These are phyloP conservation scores for Pollenia amentaria DNA, from an alignment of 2,888 invertebrate species.

Conservation along the genomic window DNA sequence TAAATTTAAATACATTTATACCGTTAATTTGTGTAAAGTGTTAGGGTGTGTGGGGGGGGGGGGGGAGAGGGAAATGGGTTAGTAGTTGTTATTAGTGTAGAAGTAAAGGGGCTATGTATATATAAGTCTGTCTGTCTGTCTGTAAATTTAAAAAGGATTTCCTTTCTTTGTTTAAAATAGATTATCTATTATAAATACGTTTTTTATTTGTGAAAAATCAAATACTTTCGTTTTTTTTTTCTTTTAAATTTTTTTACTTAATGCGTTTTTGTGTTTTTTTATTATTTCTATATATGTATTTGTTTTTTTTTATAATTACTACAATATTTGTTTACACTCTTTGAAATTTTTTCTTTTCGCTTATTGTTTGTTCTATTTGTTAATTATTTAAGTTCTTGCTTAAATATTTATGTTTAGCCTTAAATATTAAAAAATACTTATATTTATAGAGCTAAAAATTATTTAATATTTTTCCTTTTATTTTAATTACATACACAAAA, in stretches of 20 bases:
- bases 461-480: slow-evolving; percentile 59
- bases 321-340: slow-evolving; percentile 38
- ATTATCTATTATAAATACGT: slow-evolving; percentile 61
- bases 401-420: slow-evolving; percentile 45
- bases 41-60: background rate
- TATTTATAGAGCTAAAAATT: slow-evolving; percentile 46
- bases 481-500: slow-evolving; percentile 62
- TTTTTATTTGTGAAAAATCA: slow-evolving; percentile 33
- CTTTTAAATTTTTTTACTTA: background rate
- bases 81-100: background rate
- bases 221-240: background rate
- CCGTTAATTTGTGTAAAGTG: slow-evolving; percentile 31
- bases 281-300: background rate
- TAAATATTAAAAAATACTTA: slow-evolving; percentile 61
- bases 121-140: slow-evolving; percentile 28
- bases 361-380: background rate
- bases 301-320: slow-evolving; percentile 25
- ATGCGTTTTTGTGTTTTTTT: background rate
- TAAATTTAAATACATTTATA: slow-evolving; percentile 69
- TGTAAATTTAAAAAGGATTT: slow-evolving; percentile 36
- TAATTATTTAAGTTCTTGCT: slow-evolving; percentile 13
- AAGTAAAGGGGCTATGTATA: background rate
- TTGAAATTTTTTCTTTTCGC: slow-evolving; percentile 18
- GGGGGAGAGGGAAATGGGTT: background rate
- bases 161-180: slow-evolving; percentile 54